phyloP scores from a whole-genome alignment of 2,888 invertebrate species.

The Idaea straminata region DNA sequence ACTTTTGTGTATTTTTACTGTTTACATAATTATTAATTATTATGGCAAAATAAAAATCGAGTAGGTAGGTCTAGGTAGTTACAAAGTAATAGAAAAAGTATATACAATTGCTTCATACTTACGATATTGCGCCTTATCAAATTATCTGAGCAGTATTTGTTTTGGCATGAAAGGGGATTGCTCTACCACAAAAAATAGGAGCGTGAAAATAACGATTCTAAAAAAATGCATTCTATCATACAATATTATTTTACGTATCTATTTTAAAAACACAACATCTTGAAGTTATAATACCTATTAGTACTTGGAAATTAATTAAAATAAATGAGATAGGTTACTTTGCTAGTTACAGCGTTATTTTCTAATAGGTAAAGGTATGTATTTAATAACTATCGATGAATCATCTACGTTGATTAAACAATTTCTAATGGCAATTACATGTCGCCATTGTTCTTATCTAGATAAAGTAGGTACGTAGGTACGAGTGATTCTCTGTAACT shows the following conservation, averaged over 20 bases:
- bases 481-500: not conserved
- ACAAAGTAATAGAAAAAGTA: no score
- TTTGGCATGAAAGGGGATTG: not conserved
- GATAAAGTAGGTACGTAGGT: no score
- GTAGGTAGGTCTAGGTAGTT: no score
- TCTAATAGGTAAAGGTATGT: constrained; percentile 17
- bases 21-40: no score
- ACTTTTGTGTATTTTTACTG: no score
- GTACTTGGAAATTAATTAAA: not conserved
- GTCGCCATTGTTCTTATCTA: constrained; percentile 51
- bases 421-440: not conserved
- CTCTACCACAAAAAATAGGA: not conserved
- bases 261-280: not conserved
- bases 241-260: not conserved
- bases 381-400: constrained; percentile 33
- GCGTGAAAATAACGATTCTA: not conserved
- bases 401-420: constrained; percentile 30
- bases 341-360: constrained; percentile 6
- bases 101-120: no score
- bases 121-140: not conserved
- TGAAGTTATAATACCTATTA: not conserved
- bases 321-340: not conserved
- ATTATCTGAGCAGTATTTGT: not conserved
- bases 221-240: not conserved
- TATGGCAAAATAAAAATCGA: no score